Conservation (phyloP, 2,113 vertebrate species). For the Cavia porcellus region DNA sequence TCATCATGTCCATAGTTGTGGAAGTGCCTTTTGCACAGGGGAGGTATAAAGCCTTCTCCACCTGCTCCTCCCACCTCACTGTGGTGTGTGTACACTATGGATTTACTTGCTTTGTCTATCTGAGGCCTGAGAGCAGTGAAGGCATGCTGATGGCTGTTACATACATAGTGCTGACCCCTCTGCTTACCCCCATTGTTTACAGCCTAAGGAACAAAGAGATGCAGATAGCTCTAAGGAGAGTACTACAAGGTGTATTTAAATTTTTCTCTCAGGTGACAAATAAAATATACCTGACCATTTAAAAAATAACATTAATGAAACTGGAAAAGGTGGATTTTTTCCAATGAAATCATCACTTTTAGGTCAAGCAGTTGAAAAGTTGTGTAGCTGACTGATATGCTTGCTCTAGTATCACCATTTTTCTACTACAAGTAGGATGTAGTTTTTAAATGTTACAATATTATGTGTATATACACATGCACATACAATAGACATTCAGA, state of each 20-base stretch:
- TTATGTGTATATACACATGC: background rate
- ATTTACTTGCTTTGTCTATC: constrained; percentile 68
- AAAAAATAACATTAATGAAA: background rate
- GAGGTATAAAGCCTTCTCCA: constrained; percentile 66
- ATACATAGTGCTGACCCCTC: constrained; percentile 76
- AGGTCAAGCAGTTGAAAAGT: background rate
- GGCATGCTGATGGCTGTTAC: constrained; percentile 75
- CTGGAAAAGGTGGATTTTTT: background rate
- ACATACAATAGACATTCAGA: background rate
- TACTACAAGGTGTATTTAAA: background rate
- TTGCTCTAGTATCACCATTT: background rate
- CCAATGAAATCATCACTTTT: background rate
- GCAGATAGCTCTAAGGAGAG: constrained; percentile 64
- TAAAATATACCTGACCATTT: background rate
- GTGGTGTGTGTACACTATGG: constrained; percentile 77
- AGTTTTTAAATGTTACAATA: background rate
- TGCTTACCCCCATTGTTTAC: constrained; percentile 80
- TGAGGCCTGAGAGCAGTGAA: constrained; percentile 62
- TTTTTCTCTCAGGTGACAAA: background rate
- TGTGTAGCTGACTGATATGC: background rate
- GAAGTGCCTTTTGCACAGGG: constrained; percentile 58
- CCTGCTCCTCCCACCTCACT: constrained; percentile 62
- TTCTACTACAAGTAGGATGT: background rate
- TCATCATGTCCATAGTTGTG: constrained; percentile 54
- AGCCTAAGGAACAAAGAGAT: constrained; percentile 80